Base-by-base conservation (phyloP, 2,888 invertebrate genomes). In the Cynaeus angustus region DNA sequence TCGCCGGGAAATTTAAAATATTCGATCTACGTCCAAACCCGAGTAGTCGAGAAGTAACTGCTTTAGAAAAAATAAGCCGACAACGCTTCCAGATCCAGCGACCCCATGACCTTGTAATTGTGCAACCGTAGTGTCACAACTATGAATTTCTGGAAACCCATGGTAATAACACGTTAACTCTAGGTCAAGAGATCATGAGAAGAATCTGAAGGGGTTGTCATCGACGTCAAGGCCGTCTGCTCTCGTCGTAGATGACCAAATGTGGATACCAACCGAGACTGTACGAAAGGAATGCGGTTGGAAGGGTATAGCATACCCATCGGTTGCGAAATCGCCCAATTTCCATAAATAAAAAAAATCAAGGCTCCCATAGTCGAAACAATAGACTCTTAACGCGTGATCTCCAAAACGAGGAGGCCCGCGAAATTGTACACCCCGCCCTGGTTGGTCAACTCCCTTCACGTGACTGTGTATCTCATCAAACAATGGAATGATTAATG, bases 201-300 rank as follows among this genome's bases (percentile, higher is more conserved):
- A 68, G 43, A 53, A 68, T 62, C 41, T 12, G 12, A 62, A 28
- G 55, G 68, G 71, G 74, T 74, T 75, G 76, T 76, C 75, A 75
- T 75, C 74, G 38, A 68, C 72, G 66, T 70, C 77, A 79, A 79
- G 79, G 79, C 66, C 78, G 78, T 72, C 77, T 62, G 74, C 73
- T 77, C 68, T 48, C 28, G 72, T 65, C 58, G 68, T 65, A 66
- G 70, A 73, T 75, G 74, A 75, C 77, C 77, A 77, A 77, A 75
- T 68, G 70, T 68, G 75, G 72, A 68, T 66, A 69, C 53, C 59
- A 66, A 68, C 70, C 70, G 53, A 64, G 55, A 62, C 55, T 62
- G 37, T 56, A 66, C 38, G 45, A 55, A 41, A 66, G 70, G 71
- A 74, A 70, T 71, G 72, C 59, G 59, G 70, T 70, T 50, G 41